These are phyloP conservation scores for Homalodisca vitripennis DNA, from an alignment of 1,140 invertebrate species.

Conservation along the genomic window DNA sequence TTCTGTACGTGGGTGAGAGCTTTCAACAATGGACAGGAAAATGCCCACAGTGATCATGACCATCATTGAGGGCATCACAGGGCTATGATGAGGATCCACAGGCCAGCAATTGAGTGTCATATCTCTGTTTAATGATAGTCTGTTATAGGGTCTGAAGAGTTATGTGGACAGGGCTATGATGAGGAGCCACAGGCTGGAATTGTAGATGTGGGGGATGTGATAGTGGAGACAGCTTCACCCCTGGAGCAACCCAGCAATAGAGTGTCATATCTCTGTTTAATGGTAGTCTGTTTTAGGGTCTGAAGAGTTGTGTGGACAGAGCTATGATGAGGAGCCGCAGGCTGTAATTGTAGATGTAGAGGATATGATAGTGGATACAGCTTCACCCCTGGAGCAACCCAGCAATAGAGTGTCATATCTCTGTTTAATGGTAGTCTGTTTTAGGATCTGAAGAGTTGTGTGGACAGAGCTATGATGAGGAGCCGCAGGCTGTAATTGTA, in stretches of 20 bases:
- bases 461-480: constrained; percentile 13
- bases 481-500: constrained; percentile 50
- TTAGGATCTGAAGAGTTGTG: background rate
- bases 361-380: constrained; percentile 53
- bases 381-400: constrained; percentile 58
- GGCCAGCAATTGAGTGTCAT: too few relatives aligned
- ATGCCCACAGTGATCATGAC: too few relatives aligned
- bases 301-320: background rate
- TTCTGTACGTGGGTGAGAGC: too few relatives aligned
- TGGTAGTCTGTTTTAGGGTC: constrained; percentile 39
- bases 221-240: constrained; percentile 54
- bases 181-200: constrained; percentile 48
- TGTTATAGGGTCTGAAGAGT: background rate
- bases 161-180: background rate
- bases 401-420: constrained; percentile 60
- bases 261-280: constrained; percentile 61
- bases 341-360: constrained; percentile 54
- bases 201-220: constrained; percentile 53
- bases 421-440: constrained; percentile 51
- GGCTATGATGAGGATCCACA: too few relatives aligned
- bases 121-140: background rate
- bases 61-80: too few relatives aligned
- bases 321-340: constrained; percentile 42
- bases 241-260: constrained; percentile 59
- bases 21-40: too few relatives aligned